These are phyloP conservation scores for Hemibagrus guttatus DNA, from an alignment of 2,797 vertebrate genomes.

Conservation along the genomic window DNA sequence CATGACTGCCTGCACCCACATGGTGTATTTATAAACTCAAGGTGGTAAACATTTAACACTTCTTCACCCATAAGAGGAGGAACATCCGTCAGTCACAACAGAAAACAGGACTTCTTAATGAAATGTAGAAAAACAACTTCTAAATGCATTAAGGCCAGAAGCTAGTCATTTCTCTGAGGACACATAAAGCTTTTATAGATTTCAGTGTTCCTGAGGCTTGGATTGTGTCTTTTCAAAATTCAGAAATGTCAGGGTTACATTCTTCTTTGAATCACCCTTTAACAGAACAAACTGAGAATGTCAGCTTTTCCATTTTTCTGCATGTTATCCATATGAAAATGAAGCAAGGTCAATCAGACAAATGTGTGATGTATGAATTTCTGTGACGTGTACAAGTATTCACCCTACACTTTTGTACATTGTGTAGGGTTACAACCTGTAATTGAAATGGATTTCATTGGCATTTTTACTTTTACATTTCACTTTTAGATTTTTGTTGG, in stretches of 20 bases:
- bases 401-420: neutral
- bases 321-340: conserved; percentile 33
- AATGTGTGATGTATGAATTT: neutral
- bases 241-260: conserved; percentile 6
- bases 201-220: neutral
- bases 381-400: neutral
- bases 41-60: conserved; percentile 40
- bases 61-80: conserved; percentile 19
- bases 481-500: neutral
- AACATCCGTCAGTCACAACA: conserved; percentile 16
- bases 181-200: neutral
- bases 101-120: neutral
- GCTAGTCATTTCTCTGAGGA: conserved; percentile 2
- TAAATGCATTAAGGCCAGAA: conserved; percentile 5
- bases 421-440: neutral
- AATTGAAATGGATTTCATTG: neutral
- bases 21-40: conserved; percentile 43
- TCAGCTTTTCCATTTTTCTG: conserved; percentile 12
- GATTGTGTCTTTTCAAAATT: conserved; percentile 2
- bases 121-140: neutral
- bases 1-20: conserved; percentile 20
- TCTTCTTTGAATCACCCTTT: conserved; percentile 7
- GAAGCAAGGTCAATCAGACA: conserved; percentile 40
- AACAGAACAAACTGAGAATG: neutral
- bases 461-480: too few species aligned